phyloP scores from a whole-genome alignment of 2,113 vertebrate genomes.

The Bos javanicus region DNA sequence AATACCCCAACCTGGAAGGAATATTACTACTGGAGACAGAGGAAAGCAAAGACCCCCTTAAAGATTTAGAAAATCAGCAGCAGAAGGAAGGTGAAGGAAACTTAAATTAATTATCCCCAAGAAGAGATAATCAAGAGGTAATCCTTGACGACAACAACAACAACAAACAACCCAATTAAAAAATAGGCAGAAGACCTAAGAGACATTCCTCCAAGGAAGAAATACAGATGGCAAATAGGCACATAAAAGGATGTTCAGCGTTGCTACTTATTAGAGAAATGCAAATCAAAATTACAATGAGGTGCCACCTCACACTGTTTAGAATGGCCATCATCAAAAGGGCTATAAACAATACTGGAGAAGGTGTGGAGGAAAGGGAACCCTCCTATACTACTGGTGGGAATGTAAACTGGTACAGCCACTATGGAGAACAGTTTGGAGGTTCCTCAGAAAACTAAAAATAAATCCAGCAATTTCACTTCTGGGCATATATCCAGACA shows the following conservation, averaged over 20 bases:
- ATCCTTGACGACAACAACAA: neutral
- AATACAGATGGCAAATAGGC: neutral
- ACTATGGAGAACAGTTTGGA: neutral
- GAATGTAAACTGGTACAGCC: neutral
- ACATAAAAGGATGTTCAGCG: neutral
- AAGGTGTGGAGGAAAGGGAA: neutral
- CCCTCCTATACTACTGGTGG: neutral
- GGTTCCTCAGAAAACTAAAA: neutral
- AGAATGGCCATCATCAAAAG: neutral
- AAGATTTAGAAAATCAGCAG: neutral
- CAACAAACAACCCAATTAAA: neutral
- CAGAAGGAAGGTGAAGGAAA: neutral
- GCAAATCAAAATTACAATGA: neutral
- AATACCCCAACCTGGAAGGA: slow-evolving; percentile 37
- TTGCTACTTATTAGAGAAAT: neutral
- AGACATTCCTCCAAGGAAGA: neutral
- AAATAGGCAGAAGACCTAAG: neutral
- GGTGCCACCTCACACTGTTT: neutral
- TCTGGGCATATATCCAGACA: neutral
- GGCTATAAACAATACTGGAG: neutral
- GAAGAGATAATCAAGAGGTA: slow-evolving; percentile 6
- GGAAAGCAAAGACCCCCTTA: neutral
- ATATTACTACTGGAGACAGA: neutral
- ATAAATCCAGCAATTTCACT: neutral
- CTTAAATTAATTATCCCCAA: slow-evolving; percentile 26